These are phyloP conservation scores for Aphidius colemani DNA, from an alignment of 2,888 invertebrate genomes.

Conservation along the genomic window DNA sequence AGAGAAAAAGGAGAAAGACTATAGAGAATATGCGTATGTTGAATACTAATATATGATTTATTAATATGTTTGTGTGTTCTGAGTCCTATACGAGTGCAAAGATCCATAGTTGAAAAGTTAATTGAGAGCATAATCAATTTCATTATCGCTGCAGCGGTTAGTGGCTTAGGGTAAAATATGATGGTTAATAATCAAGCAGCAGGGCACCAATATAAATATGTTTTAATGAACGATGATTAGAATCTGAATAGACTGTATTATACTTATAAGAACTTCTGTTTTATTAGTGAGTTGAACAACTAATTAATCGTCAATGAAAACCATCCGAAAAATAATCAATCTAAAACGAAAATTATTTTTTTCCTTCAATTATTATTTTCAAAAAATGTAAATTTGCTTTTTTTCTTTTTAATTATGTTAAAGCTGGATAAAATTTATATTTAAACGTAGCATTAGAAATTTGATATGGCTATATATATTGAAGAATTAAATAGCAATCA, in stretches of 20 bases:
- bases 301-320: too few species aligned
- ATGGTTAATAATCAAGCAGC: slow-evolving; percentile 24
- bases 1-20: too few species aligned
- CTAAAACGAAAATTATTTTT: too few species aligned
- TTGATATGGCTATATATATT: not conserved
- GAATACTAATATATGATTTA: too few species aligned
- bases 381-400: not conserved
- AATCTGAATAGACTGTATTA: slow-evolving; percentile 10
- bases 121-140: slow-evolving; percentile 31
- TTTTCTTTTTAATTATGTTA: slow-evolving; percentile 1
- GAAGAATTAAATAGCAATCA: slow-evolving; percentile 2
- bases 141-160: slow-evolving; percentile 22
- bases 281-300: slow-evolving; percentile 5
- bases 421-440: too few species aligned
- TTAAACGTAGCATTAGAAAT: not conserved
- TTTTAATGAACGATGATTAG: slow-evolving; percentile 26
- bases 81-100: too few species aligned
- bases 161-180: slow-evolving; percentile 24
- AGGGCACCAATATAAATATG: slow-evolving; percentile 14
- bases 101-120: slow-evolving; percentile 24
- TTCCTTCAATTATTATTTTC: too few species aligned
- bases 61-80: too few species aligned
- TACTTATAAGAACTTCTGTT: slow-evolving; percentile 8
- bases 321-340: not conserved
- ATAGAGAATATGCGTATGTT: too few species aligned